Evolutionary conservation across 2,113 vertebrate species (phyloP), one percentile per base, ranked within the genome.

Genomic region (Aythya baeri): DNA sequence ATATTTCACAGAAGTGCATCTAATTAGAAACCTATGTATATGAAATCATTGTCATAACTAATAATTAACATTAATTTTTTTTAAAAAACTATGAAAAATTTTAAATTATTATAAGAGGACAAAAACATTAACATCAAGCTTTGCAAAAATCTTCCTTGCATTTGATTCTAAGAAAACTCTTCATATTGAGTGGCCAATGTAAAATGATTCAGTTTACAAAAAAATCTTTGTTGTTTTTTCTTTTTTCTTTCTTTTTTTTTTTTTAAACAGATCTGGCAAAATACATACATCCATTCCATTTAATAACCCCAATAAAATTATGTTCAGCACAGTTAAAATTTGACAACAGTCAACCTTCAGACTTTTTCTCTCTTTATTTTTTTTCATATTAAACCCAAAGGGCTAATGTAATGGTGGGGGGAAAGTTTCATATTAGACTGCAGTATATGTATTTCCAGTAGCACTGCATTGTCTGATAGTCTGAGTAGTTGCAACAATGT

Each of bases 1-100:
- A 98, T 98, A 98, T 97, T 98, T 98, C 98, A 98, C 98, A 98
- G 97, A 98, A 98, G 98, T 98, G 97, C 98, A 98, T 97, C 98
- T 98, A 98, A 96, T 97, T 97, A 96, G 98, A 97, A 97, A 97
- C 92, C 95, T 97, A 96, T 95, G 95, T 97, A 97, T 97, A 97
- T 96, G 96, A 98, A 98, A 98, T 98, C 82, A 98, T 93, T 96
- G 95, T 95, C 87, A 94, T 96, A 98, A 98, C 97, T 98, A 98
- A 98, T 98, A 98, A 97, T 97, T 97, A 98, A 98, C 98, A 98
- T 97, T 97, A 98, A 97, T 97, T 97, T 97, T 94, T 97, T 95
- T 97, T 95, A 68, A 8, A 96, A 94, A 98, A 93, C 97, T 98
- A 97, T 97, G 97, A 98, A 97, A 97, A 98, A 97, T 89, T 68